Evolutionary conservation across 2,888 invertebrate genomes (phyloP).

Genomic region (Tubulanus polymorphus): DNA sequence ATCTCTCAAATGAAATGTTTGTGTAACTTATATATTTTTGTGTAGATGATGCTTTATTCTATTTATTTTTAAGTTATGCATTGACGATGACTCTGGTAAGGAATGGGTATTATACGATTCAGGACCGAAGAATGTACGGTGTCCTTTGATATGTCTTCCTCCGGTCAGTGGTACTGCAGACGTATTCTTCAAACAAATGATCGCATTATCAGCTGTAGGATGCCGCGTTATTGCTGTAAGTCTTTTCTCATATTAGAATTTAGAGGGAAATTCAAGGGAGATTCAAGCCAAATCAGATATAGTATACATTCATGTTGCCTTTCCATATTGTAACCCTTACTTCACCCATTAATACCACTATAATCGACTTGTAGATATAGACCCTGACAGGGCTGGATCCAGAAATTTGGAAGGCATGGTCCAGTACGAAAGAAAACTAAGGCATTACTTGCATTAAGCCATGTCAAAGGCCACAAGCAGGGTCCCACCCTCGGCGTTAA

Average conservation of each 20-base stretch:
- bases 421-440: no score
- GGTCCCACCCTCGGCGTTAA: no score
- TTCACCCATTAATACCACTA: no score
- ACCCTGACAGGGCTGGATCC: no score
- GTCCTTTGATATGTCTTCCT: constrained; percentile 79
- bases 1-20: no score
- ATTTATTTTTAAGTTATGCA: constrained; percentile 39
- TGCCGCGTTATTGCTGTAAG: constrained; percentile 74
- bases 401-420: no score
- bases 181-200: constrained; percentile 78
- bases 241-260: no score
- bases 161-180: constrained; percentile 87
- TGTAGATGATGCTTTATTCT: background rate
- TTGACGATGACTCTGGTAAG: constrained; percentile 75
- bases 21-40: no score
- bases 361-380: no score
- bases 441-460: no score
- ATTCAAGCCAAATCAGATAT: background rate
- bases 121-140: constrained; percentile 73
- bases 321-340: no score
- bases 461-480: no score
- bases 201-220: constrained; percentile 74
- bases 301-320: constrained; percentile 7
- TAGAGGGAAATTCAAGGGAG: background rate
- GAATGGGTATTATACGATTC: constrained; percentile 87